phyloP scores from a whole-genome alignment of 2,888 invertebrate genomes.

The Agrilus cyanescens region DNA sequence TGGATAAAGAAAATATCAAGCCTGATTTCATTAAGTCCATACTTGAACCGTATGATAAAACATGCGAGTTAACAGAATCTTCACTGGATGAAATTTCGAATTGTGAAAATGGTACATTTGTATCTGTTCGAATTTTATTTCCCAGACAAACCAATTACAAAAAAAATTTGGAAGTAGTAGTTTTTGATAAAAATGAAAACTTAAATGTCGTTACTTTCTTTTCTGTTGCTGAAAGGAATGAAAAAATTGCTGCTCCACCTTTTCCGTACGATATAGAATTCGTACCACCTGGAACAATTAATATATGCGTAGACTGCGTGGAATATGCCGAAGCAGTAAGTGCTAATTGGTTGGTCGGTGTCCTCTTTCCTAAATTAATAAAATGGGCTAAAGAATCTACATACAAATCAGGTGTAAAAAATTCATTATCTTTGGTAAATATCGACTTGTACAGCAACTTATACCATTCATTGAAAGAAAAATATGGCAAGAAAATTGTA shows the following conservation, averaged over 20 bases:
- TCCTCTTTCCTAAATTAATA: conserved; percentile 46
- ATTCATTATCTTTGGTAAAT: conserved; percentile 55
- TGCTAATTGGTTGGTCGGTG: conserved; percentile 43
- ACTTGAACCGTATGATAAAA: conserved; percentile 25
- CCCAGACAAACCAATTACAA: conserved; percentile 28
- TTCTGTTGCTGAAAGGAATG: conserved; percentile 34
- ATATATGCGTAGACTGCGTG: conserved; percentile 32
- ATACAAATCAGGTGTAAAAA: conserved; percentile 24
- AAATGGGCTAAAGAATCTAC: conserved; percentile 47
- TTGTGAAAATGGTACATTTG: conserved; percentile 23
- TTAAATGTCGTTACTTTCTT: conserved; percentile 35
- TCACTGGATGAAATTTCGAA: conserved; percentile 18
- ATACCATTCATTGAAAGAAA: conserved; percentile 64
- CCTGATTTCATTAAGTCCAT: conserved; percentile 23
- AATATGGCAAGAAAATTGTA: conserved; percentile 64
- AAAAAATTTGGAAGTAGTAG: conserved; percentile 27
- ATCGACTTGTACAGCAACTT: conserved; percentile 56
- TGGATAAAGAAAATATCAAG: conserved; percentile 22
- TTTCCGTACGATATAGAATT: conserved; percentile 38
- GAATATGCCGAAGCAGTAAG: conserved; percentile 32
- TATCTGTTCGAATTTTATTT: conserved; percentile 34
- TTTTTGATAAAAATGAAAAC: conserved; percentile 33
- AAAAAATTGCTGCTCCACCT: conserved; percentile 36
- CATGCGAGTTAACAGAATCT: conserved; percentile 18
- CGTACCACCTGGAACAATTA: conserved; percentile 25